phyloP scores from a whole-genome alignment of 2,888 invertebrate species.

The Calameuta filiformis region DNA sequence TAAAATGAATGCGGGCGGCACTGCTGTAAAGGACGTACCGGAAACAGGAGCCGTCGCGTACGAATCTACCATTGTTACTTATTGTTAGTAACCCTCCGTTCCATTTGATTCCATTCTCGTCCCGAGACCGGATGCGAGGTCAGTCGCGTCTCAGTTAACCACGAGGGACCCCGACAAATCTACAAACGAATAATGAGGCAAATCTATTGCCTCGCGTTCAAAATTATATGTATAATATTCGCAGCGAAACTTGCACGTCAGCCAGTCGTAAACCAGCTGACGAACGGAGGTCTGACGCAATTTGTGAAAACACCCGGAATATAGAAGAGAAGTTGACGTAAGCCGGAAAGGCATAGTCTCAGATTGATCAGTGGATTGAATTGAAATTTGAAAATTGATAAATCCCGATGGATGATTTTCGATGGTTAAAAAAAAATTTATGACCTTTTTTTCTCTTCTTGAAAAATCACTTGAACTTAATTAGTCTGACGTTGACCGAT shows the following conservation, averaged over 20 bases:
- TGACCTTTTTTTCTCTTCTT: too few species aligned
- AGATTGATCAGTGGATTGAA: too few species aligned
- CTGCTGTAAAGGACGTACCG: slow-evolving; percentile 38
- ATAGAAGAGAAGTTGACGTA: too few species aligned
- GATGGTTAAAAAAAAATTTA: too few species aligned
- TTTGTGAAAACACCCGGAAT: neutral
- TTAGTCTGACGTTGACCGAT: too few species aligned
- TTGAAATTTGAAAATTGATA: neutral
- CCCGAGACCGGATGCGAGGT: slow-evolving; percentile 56
- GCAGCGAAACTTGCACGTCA: neutral
- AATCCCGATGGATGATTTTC: too few species aligned
- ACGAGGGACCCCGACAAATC: neutral
- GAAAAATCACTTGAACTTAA: too few species aligned
- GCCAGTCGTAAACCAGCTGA: neutral
- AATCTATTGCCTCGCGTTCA: neutral
- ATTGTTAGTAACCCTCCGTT: slow-evolving; percentile 55
- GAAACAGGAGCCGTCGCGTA: slow-evolving; percentile 62
- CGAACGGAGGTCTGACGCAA: neutral
- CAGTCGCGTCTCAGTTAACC: slow-evolving; percentile 62
- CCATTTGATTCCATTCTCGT: slow-evolving; percentile 59
- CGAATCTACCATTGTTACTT: slow-evolving; percentile 63
- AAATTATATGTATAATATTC: neutral
- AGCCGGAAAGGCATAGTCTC: neutral
- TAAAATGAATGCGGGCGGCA: neutral
- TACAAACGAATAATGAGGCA: neutral